Evolutionary conservation across 2,888 invertebrate species (phyloP), one percentile per base, ranked within the genome.

Genomic region (Trichogramma dendrolimi): DNA sequence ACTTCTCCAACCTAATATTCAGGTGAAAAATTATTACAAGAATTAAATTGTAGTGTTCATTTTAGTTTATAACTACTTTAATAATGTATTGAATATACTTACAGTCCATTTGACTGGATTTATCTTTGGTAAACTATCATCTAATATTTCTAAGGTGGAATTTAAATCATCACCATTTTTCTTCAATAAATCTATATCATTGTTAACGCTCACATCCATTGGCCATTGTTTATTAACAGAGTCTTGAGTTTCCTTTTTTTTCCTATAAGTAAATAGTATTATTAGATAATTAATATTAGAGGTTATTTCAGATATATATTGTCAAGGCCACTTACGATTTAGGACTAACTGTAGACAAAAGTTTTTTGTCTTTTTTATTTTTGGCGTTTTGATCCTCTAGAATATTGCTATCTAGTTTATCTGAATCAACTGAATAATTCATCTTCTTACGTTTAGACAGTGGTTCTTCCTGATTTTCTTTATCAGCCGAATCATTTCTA

Each of bases 271-370:
- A 42, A 58, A 8, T 51, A 44, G 7, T 44, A 3, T 6, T 4
- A 44, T 57, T 43, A 50, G 5, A 55, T 44, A n/a, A 6, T 50
- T 11, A 27, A 40, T 14, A 8, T 51, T 51, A 40, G 6, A 40
- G 52, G 41, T n/a, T 38, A 7, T 2, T 38, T 4, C 40, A 7
- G 40, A 59, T 57, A 41, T 11, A 40, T 49, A 11, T 7, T 8
- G 7, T 46, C 40, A 58, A 38, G n/a, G 59, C 50, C 48, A 72
- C 74, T 70, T 73, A 85, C 84, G 84, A 85, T 76, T 85, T 87
- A 57, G 88, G 87, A 79, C 92, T 92, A 14, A 84, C 81, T 39
- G 86, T 83, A 1, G 91, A 89, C 73, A 92, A 92, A 74, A 89
- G 92, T 51, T 90, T 82, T 74, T 89, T 89, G 54, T 86, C 85